A percentile compares a stretch with the other conserved stretches of the same genome.
phyloP scores from a whole-genome alignment of 2,888 invertebrate genomes.

The Sphecodes monilicornis region DNA sequence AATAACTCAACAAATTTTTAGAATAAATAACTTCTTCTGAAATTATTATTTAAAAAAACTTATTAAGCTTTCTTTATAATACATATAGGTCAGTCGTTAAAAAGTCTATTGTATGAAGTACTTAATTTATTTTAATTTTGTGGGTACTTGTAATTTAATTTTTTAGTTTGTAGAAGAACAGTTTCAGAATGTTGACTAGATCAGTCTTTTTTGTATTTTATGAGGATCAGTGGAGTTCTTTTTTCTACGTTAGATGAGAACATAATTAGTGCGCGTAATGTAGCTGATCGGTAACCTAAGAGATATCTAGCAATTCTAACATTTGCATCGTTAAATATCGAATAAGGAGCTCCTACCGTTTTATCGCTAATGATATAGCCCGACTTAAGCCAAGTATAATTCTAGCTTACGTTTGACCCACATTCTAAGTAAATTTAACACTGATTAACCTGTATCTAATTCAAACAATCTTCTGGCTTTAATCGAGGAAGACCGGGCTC shows the following conservation, averaged over 20 bases:
- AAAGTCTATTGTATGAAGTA: too few species aligned
- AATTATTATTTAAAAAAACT: background rate
- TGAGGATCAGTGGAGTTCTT: too few species aligned
- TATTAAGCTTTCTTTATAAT: background rate
- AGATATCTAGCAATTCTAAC: background rate
- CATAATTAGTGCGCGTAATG: background rate
- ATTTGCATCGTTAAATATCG: constrained; percentile 2
- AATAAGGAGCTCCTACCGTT: background rate
- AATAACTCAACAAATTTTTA: background rate
- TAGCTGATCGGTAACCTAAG: background rate
- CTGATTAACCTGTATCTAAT: background rate
- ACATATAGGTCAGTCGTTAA: too few species aligned
- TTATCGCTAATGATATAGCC: background rate
- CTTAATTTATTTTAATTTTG: too few species aligned
- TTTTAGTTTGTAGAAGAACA: too few species aligned
- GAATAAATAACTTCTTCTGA: too few species aligned
- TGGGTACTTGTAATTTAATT: too few species aligned
- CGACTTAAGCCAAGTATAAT: background rate
- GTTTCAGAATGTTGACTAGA: too few species aligned
- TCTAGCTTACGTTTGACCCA: constrained; percentile 3
- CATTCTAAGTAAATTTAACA: constrained; percentile 4
- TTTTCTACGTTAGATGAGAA: background rate
- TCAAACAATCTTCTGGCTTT: background rate
- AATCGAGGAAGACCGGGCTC: background rate
- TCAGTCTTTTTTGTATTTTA: too few species aligned